Evolutionary conservation across 2,797 vertebrate genomes (phyloP), one percentile per base, ranked within the genome.

Genomic region (Trichosurus vulpecula): DNA sequence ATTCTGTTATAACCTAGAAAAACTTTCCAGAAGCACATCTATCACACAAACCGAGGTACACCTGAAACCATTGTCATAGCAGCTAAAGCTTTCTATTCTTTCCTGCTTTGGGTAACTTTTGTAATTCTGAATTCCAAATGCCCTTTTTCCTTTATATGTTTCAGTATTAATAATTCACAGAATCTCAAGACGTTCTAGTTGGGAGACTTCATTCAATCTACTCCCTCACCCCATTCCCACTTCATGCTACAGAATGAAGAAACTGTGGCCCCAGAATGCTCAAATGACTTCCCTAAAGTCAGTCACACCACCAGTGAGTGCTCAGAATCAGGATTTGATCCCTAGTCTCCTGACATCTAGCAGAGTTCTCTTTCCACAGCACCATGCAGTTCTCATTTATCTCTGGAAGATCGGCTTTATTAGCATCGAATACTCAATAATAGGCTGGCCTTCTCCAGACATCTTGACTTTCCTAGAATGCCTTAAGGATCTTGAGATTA

Each of bases 261-360:
- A 93, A 95, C 54, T 92, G 66, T 93, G 55, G 54, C 30, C 74
- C 91, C 66, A 61, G 30, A 91, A 13, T 93, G 3, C 13, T n/a
- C 87, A 87, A 96, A 30, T 47, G n/a, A 91, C 31, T 96, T 95
- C 66, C n/a, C 55, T n/a, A 95, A 91, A 66, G 90, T 87, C 61
- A 66, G 90, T 57, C 57, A 92, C 0, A 89, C 0, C 0, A 25
- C 41, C 58, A 94, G 53, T 19, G 90, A 96, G 47, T 41, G 31
- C 56, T 51, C 57, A 90, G n/a, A 95, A 87, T 31, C 90, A n/a
- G 27, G 27, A 81, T 91, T 81, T 61, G 90, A 27, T 51, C 19
- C 30, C 52, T 53, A 10, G 8, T 31, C 31, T 93, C 52, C 74
- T 55, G 55, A 90, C 54, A 96, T n/a, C 51, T 51, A n/a, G 25